Conservation (phyloP, 2,797 vertebrate genomes). For the Oreortyx pictus region DNA sequence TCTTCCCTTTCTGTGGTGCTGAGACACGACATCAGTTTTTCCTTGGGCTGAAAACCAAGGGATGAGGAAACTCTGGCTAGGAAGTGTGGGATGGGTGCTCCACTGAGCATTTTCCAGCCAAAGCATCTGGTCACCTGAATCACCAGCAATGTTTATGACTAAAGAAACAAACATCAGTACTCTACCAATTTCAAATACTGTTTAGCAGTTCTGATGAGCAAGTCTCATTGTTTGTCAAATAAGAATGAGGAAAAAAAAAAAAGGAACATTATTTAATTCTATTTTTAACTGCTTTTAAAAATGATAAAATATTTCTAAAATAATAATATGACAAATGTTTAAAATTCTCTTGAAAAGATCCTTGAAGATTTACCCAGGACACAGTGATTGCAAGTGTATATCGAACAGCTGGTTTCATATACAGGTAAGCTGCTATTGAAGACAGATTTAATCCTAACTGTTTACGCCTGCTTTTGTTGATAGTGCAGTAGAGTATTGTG, state of each 20-base stretch:
- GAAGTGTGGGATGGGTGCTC: not conserved
- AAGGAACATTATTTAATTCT: not conserved
- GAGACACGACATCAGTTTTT: not conserved
- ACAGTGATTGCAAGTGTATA: slow-evolving; percentile 26
- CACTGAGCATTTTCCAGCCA: not conserved
- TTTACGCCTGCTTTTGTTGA: slow-evolving; percentile 52
- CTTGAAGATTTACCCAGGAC: slow-evolving; percentile 15
- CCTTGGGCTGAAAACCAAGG: not conserved
- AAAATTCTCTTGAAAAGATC: not conserved
- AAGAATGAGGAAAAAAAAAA: not conserved
- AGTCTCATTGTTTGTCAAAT: not conserved
- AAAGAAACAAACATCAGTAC: not conserved
- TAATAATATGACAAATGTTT: not conserved
- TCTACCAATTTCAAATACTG: not conserved
- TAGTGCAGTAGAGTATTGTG: slow-evolving; percentile 55
- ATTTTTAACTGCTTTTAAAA: slow-evolving; percentile 19
- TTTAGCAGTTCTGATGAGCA: slow-evolving; percentile 6
- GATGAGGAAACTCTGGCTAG: not conserved
- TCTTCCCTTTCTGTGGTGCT: not conserved
- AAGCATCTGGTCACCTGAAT: not conserved
- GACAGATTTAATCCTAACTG: slow-evolving; percentile 40
- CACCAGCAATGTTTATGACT: not conserved
- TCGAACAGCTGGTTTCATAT: slow-evolving; percentile 46
- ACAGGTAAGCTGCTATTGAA: slow-evolving; percentile 49
- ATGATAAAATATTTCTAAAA: slow-evolving; percentile 12